Base-by-base conservation (phyloP, 2,888 invertebrate genomes). In the Parnassius orleans region DNA sequence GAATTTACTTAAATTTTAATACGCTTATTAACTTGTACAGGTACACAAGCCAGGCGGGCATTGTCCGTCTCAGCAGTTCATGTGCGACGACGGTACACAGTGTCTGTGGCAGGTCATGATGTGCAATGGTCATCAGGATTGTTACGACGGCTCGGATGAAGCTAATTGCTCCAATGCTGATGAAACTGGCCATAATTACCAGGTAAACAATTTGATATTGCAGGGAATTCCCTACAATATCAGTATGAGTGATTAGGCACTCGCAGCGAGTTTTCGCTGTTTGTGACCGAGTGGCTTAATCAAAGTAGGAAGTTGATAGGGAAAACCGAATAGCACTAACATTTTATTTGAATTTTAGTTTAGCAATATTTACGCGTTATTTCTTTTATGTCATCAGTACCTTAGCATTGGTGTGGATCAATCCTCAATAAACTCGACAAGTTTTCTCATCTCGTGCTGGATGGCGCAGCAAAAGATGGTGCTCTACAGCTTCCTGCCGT, bases 81-180 rank as follows among this genome's bases (percentile, higher is more conserved):
- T 79, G n/a, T 92, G 91, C 69, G 89, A 87, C 65, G 84, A 87
- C 58, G 84, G 84, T 0, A 76, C 79, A 0, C 76, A 78, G 46
- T 96, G 96, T 77, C 78, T 95, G 33, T 93, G 94, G 0, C 75
- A 93, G 15, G 86, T 88, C 0, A 85, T 92, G 57, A 86, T 93
- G 44, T 97, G 97, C 79, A 94, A 97, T 78, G 93, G 93, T 0
- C 91, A 91, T 10, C 85, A 89, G 47, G 95, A 97, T 73, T 97
- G 97, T 76, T 92, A 92, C 66, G 96, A 97, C 75, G 94, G 93
- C 10, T 93, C 93, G 53, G 97, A 97, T 75, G 97, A 97, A 79
- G 76, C 77, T 2, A 93, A 95, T 79, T 95, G 96, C 68, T 88
- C 92, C 42, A 80, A 73, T 54, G 61, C 68, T 0, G 65, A 83